These are phyloP conservation scores for Xanthia togata DNA, from an alignment of 2,888 invertebrate species.

Conservation along the genomic window DNA sequence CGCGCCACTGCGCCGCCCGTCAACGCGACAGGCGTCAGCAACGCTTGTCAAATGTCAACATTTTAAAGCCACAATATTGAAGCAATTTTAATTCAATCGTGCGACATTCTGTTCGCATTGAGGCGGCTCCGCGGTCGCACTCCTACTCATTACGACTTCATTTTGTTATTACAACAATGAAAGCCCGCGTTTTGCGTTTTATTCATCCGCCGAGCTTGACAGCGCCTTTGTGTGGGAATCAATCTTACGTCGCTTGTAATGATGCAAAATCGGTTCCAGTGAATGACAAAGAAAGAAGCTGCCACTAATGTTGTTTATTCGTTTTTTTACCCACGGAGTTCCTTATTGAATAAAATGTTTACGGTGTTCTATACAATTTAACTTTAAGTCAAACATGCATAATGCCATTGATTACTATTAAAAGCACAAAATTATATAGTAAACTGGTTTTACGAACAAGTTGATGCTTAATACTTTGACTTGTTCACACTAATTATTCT, in stretches of 20 bases:
- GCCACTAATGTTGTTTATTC: conserved; percentile 83
- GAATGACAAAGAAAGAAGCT: conserved; percentile 85
- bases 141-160: conserved; percentile 88
- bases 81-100: conserved; percentile 88
- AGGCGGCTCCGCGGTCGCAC: conserved; percentile 70
- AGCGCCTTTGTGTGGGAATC: conserved; percentile 86
- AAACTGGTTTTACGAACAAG: conserved; percentile 2
- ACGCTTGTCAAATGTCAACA: conserved; percentile 88
- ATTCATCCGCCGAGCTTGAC: conserved; percentile 84
- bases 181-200: conserved; percentile 76
- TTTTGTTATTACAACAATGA: conserved; percentile 89
- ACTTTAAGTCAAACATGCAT: conserved; percentile 40
- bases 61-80: conserved; percentile 85
- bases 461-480: conserved; percentile 23
- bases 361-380: conserved; percentile 60
- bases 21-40: conserved; percentile 83
- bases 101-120: conserved; percentile 81
- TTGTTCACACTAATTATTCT: conserved; percentile 39
- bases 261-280: conserved; percentile 87
- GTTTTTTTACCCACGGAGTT: conserved; percentile 73
- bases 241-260: conserved; percentile 86
- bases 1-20: conserved; percentile 59
- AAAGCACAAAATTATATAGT: conserved; percentile 36
- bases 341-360: conserved; percentile 68
- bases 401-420: conserved; percentile 43